These are phyloP conservation scores for Himalopsyche tibetana DNA, from an alignment of 2,888 invertebrate genomes.

Conservation along the genomic window DNA sequence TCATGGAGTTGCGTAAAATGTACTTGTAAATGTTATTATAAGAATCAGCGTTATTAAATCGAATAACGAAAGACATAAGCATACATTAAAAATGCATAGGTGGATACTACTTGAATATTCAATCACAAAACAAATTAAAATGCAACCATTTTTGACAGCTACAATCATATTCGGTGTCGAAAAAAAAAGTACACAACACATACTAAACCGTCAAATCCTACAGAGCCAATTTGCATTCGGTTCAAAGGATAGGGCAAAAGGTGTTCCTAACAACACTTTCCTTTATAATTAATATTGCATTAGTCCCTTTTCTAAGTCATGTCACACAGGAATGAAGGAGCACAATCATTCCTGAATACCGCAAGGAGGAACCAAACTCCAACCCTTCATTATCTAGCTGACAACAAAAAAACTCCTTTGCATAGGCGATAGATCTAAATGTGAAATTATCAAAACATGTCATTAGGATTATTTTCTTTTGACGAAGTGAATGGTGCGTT, in stretches of 20 bases:
- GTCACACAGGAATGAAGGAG: constrained; percentile 30
- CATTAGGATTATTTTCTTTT: constrained; percentile 58
- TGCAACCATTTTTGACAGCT: constrained; percentile 26
- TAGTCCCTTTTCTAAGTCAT: constrained; percentile 47
- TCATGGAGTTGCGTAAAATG: no score
- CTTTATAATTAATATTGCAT: constrained; percentile 64
- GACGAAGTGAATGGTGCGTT: constrained; percentile 39
- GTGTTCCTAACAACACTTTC: constrained; percentile 59
- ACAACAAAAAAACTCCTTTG: constrained; percentile 54
- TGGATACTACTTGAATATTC: not conserved
- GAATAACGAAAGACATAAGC: no score
- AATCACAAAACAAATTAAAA: constrained; percentile 15
- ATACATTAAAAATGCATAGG: no score
- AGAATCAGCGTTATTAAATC: no score
- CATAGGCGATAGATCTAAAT: constrained; percentile 48
- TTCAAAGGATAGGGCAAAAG: constrained; percentile 56
- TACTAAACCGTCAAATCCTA: constrained; percentile 26
- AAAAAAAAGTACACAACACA: not conserved
- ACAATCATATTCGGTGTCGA: not conserved
- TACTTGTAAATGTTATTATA: no score
- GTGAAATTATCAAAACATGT: constrained; percentile 63
- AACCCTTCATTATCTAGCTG: constrained; percentile 50
- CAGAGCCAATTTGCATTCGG: constrained; percentile 61
- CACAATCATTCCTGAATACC: constrained; percentile 57
- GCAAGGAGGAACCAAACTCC: constrained; percentile 55